phyloP scores from a whole-genome alignment of 1,140 invertebrate genomes.

The Brevipalpus yothersi region DNA sequence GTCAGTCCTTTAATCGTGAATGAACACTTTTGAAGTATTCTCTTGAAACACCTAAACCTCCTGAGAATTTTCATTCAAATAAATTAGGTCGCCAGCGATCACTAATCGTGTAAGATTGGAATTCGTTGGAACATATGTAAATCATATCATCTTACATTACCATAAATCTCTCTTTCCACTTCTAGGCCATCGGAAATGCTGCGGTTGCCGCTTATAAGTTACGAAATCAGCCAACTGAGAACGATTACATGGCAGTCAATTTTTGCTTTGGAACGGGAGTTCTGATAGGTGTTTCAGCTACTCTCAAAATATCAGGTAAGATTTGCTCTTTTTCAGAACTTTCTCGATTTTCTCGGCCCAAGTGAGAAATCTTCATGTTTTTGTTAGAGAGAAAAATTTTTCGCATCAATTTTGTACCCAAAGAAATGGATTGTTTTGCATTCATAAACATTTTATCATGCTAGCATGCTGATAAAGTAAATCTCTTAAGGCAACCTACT shows the following conservation, averaged over 20 bases:
- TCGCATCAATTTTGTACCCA: too few relatives aligned
- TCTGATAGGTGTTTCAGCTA: neutral
- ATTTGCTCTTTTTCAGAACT: neutral
- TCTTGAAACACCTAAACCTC: neutral
- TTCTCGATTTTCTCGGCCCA: too few relatives aligned
- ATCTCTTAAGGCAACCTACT: too few relatives aligned
- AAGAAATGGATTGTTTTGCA: too few relatives aligned
- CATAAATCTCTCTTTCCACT: neutral
- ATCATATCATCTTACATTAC: neutral
- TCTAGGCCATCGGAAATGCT: neutral
- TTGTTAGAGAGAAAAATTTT: too few relatives aligned
- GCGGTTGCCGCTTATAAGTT: neutral
- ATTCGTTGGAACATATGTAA: neutral
- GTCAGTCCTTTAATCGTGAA: neutral
- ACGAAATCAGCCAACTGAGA: neutral
- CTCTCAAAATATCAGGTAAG: neutral
- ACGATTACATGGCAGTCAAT: neutral
- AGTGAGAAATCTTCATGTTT: too few relatives aligned
- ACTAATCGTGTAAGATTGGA: neutral
- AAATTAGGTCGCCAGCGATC: neutral
- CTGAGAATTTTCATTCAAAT: neutral
- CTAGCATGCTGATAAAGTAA: too few relatives aligned
- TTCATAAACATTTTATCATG: too few relatives aligned
- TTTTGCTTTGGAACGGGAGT: constrained; percentile 1
- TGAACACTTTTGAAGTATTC: neutral